Conservation (phyloP, 2,797 vertebrate genomes). For the Coranthus polyacanthus region DNA sequence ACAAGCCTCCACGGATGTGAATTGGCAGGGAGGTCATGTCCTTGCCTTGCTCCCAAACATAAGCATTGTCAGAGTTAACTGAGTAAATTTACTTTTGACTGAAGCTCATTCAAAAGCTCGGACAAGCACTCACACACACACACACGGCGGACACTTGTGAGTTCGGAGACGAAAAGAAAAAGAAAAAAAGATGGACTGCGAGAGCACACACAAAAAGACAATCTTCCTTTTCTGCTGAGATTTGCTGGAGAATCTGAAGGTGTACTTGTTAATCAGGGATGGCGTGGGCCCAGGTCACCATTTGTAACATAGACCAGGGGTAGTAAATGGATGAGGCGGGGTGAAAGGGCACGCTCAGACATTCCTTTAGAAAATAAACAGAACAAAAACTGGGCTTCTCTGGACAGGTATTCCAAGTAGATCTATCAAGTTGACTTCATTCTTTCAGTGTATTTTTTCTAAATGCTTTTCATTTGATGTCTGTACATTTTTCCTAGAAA, state of each 20-base stretch:
- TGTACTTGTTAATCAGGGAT: conserved; percentile 75
- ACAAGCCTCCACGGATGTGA: conserved; percentile 73
- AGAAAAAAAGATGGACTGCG: conserved; percentile 63
- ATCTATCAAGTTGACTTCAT: conserved; percentile 52
- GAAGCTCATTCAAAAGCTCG: conserved; percentile 63
- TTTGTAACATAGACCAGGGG: conserved; percentile 83
- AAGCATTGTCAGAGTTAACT: conserved; percentile 81
- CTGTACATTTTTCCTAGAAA: conserved; percentile 2
- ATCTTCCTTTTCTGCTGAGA: conserved; percentile 47
- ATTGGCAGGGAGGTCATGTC: conserved; percentile 83
- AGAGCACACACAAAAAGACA: conserved; percentile 54
- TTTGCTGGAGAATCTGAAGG: conserved; percentile 62
- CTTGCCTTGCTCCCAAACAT: conserved; percentile 83
- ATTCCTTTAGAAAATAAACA: conserved; percentile 85
- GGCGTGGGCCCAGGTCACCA: conserved; percentile 74
- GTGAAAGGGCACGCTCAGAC: conserved; percentile 78
- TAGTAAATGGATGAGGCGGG: conserved; percentile 79
- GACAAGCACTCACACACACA: conserved; percentile 46
- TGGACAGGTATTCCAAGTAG: conserved; percentile 72
- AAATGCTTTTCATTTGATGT: conserved; percentile 7
- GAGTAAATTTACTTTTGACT: conserved; percentile 85
- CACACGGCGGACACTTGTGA: conserved; percentile 14
- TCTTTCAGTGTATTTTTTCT: conserved; percentile 43
- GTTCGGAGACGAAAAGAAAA: background rate
- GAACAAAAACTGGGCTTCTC: conserved; percentile 74